Percentiles rank a stretch among this genome's conserved stretches.
phyloP scores from a whole-genome alignment of 2,888 invertebrate species.

The Tineola bisselliella region DNA sequence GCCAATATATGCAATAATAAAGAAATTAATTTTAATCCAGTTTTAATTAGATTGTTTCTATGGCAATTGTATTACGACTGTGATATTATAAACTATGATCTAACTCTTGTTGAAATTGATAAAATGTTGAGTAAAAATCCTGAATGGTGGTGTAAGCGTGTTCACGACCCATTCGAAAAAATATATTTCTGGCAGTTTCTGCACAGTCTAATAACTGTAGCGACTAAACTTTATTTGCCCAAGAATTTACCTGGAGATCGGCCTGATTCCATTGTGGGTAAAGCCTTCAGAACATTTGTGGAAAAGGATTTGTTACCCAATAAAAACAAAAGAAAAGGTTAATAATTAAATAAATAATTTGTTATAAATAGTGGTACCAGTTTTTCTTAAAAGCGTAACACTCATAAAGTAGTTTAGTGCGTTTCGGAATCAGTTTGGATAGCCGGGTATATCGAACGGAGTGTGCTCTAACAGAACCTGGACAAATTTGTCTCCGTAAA shows the following conservation, averaged over 20 bases:
- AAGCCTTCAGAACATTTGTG: constrained; percentile 63
- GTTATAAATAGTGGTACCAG: too few species aligned
- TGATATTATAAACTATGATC: constrained; percentile 50
- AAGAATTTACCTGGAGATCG: constrained; percentile 34
- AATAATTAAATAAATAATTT: not conserved
- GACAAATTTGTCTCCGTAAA: too few species aligned
- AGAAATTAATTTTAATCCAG: constrained; percentile 40
- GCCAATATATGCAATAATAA: constrained; percentile 51
- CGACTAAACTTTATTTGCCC: constrained; percentile 54
- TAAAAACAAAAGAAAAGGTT: not conserved
- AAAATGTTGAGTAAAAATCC: constrained; percentile 52
- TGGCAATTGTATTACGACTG: constrained; percentile 72
- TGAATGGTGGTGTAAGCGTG: constrained; percentile 45
- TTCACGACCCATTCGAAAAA: constrained; percentile 68
- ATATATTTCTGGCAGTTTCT: constrained; percentile 72
- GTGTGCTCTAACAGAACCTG: too few species aligned
- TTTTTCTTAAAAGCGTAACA: too few species aligned
- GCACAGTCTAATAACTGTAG: constrained; percentile 61
- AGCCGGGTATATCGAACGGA: too few species aligned
- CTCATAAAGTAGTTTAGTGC: too few species aligned
- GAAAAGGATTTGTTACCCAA: constrained; percentile 48
- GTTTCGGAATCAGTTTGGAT: too few species aligned
- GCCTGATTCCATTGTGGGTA: constrained; percentile 58
- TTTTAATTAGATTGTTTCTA: constrained; percentile 62
- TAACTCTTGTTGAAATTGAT: constrained; percentile 64